A percentile compares a stretch with the other conserved stretches of the same genome.
These are phyloP conservation scores for Mimas tiliae DNA, from an alignment of 2,888 invertebrate species.

Conservation along the genomic window DNA sequence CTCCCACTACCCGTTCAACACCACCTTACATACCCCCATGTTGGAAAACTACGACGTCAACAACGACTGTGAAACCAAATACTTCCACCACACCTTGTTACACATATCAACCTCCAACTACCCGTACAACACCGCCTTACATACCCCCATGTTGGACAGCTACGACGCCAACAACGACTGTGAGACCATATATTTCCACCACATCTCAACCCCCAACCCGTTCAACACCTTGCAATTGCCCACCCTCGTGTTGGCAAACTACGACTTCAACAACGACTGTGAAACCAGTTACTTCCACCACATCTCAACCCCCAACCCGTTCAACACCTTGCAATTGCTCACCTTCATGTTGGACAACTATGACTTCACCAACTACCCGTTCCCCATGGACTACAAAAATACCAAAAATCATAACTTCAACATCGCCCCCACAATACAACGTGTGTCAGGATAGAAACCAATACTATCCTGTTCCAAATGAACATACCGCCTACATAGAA, in stretches of 20 bases:
- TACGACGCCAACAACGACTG: not conserved
- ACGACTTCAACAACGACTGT: not conserved
- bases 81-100: too few relatives aligned
- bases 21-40: too few relatives aligned
- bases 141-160: not conserved
- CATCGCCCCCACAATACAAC: not conserved
- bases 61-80: not conserved
- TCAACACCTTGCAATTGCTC: not conserved
- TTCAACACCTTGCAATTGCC: not conserved
- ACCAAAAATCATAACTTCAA: too few relatives aligned
- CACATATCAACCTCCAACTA: not conserved
- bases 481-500: not conserved
- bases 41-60: too few relatives aligned
- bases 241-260: not conserved
- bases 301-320: not conserved
- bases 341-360: not conserved
- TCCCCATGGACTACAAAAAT: too few relatives aligned
- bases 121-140: not conserved
- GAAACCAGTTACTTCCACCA: not conserved
- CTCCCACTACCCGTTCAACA: too few relatives aligned
- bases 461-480: not conserved
- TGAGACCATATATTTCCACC: not conserved
- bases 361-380: not conserved
- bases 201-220: not conserved
- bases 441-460: not conserved